Conservation (phyloP, 2,113 vertebrate genomes). For the Oceanites oceanicus region DNA sequence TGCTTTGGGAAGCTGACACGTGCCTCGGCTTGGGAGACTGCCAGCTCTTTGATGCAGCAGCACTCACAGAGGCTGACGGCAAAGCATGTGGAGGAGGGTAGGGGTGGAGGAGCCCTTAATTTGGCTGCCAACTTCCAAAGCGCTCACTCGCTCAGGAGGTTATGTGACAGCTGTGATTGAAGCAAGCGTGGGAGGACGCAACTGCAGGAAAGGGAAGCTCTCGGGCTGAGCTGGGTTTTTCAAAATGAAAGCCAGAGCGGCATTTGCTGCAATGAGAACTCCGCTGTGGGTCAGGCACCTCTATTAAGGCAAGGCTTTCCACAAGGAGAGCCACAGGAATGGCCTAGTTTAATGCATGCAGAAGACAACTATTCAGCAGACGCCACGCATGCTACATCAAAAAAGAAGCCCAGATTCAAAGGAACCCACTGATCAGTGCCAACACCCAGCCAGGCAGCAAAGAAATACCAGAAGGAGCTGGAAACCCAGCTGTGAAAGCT, state of each 20-base stretch:
- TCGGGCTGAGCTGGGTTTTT: not conserved
- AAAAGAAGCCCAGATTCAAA: not conserved
- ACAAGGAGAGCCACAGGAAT: not conserved
- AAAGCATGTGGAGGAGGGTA: constrained; percentile 51
- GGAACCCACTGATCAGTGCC: not conserved
- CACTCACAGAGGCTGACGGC: constrained; percentile 36
- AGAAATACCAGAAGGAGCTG: not conserved
- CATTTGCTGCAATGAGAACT: constrained; percentile 6
- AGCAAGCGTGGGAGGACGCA: constrained; percentile 28
- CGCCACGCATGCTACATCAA: rapidly evolving
- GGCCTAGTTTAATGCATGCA: not conserved
- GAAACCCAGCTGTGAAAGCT: not conserved
- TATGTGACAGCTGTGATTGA: constrained; percentile 47
- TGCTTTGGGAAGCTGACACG: constrained; percentile 33
- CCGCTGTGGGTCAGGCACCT: not conserved
- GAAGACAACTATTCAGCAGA: not conserved
- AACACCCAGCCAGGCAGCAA: not conserved
- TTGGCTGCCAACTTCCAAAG: constrained; percentile 62
- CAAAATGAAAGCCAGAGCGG: not conserved
- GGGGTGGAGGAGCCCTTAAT: constrained; percentile 63
- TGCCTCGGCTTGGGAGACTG: constrained; percentile 7
- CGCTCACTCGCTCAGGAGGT: constrained; percentile 7
- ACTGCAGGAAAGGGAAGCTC: constrained; percentile 42
- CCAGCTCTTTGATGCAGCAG: constrained; percentile 47
- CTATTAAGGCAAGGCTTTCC: not conserved